Evolutionary conservation across 2,113 vertebrate genomes (phyloP), one percentile per base, ranked within the genome.

Genomic region (Phalacrocorax aristotelis): DNA sequence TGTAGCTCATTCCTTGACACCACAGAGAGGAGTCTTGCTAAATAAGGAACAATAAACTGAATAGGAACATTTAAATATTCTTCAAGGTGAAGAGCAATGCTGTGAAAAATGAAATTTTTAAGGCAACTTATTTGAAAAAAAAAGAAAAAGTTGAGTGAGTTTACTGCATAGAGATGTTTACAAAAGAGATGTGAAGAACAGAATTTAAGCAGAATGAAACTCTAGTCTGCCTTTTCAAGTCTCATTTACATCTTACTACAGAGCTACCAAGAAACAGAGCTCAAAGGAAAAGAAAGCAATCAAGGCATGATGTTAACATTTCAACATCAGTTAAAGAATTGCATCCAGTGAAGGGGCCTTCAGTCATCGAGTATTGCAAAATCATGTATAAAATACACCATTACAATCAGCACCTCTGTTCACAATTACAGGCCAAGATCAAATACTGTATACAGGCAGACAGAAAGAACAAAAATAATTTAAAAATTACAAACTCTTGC

Each of bases 11-110:
- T 96, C 76, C 48, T 78, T 87, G 93, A 94, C 87, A 93, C 57
- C 64, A 81, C 11, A 85, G 68, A 95, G 58, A 90, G 40, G 22
- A 93, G 69, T 27, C 46, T 48, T 91, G 87, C 96, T 96, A 96
- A 94, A 89, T 80, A 97, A 93, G 49, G 60, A 97, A 96, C 96
- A 96, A 92, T 84, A 95, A 22, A 83, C 42, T 69, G 40, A 51
- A 91, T 62, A 84, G 79, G 82, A 95, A 94, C 64, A 76, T 75
- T 93, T 72, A 95, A 40, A 92, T 94, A 91, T 96, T 83, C 80
- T 86, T 86, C 74, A 93, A 95, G 62, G 26, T 75, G 62, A 62
- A 93, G 20, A 95, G 58, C 49, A 95, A 79, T 23, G 22, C 5
- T 10, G 4, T 5, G 8, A 75, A 93, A 90, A 64, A 68, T 3